Conservation (phyloP, 2,797 vertebrate genomes). For the Allobates femoralis region DNA sequence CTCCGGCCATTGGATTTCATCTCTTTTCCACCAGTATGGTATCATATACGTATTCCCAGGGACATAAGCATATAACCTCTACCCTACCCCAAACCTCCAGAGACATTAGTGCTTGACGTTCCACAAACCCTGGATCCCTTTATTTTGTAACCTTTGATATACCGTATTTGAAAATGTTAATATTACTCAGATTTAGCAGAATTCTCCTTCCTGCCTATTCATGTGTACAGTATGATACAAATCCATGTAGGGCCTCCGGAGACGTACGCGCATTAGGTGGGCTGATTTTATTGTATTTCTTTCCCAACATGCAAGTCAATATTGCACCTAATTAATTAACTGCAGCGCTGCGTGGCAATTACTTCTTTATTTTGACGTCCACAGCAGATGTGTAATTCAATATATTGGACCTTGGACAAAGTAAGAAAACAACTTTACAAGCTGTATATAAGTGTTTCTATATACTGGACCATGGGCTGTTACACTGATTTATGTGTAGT, state of each 20-base stretch:
- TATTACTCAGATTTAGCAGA: too few relatives aligned
- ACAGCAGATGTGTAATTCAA: background rate
- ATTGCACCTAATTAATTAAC: background rate
- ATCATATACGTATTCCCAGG: too few relatives aligned
- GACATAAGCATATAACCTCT: too few relatives aligned
- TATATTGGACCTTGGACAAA: constrained; percentile 2
- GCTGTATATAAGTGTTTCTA: background rate
- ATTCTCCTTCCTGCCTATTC: too few relatives aligned
- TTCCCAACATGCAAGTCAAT: constrained; percentile 7
- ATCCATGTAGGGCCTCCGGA: background rate
- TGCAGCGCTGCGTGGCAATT: background rate
- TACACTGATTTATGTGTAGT: background rate
- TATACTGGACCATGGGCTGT: background rate
- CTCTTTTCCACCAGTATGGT: too few relatives aligned
- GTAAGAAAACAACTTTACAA: background rate
- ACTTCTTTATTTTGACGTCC: background rate
- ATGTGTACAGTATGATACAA: too few relatives aligned
- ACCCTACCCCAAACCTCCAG: too few relatives aligned
- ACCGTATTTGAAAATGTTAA: too few relatives aligned
- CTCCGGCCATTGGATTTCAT: too few relatives aligned
- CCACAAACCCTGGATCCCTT: too few relatives aligned
- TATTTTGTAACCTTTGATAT: too few relatives aligned
- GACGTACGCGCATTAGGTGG: background rate
- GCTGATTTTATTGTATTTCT: background rate
- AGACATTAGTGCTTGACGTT: too few relatives aligned